These are phyloP conservation scores for Aldabrachelys gigantea DNA, from an alignment of 2,113 vertebrate genomes.

Conservation along the genomic window DNA sequence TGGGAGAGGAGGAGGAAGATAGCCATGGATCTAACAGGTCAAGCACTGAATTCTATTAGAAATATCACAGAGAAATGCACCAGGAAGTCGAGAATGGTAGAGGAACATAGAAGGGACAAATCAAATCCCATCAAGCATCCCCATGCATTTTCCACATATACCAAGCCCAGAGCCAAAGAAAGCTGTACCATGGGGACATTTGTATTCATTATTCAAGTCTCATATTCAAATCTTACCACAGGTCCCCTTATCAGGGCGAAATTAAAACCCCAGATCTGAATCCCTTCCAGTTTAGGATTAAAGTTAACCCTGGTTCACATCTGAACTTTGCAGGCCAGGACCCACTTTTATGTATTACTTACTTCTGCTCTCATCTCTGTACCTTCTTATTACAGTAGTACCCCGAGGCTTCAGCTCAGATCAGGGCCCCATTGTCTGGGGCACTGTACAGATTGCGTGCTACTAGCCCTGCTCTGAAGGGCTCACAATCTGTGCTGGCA, in stretches of 20 bases:
- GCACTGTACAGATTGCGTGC: no score
- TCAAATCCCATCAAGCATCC: background rate
- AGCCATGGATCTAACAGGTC: slow-evolving; percentile 56
- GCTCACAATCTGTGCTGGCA: background rate
- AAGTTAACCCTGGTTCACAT: background rate
- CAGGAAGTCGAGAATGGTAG: slow-evolving; percentile 30
- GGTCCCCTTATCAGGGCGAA: background rate
- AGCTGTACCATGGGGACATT: rapidly evolving
- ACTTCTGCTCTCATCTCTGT: background rate
- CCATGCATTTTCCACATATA: background rate
- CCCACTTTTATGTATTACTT: rapidly evolving
- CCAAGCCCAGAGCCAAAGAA: background rate
- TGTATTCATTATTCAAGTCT: background rate
- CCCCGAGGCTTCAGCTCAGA: rapidly evolving
- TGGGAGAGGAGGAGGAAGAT: slow-evolving; percentile 52
- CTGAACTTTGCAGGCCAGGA: rapidly evolving
- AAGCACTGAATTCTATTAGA: slow-evolving; percentile 26
- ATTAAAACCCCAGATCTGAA: background rate
- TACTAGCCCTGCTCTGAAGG: background rate
- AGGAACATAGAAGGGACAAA: background rate
- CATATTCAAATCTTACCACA: background rate
- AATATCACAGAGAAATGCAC: slow-evolving; percentile 14
- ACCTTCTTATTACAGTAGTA: background rate
- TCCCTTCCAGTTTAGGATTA: background rate
- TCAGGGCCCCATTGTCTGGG: background rate